Conservation (phyloP, 2,888 invertebrate species). For the Chrysotoxum bicinctum region DNA sequence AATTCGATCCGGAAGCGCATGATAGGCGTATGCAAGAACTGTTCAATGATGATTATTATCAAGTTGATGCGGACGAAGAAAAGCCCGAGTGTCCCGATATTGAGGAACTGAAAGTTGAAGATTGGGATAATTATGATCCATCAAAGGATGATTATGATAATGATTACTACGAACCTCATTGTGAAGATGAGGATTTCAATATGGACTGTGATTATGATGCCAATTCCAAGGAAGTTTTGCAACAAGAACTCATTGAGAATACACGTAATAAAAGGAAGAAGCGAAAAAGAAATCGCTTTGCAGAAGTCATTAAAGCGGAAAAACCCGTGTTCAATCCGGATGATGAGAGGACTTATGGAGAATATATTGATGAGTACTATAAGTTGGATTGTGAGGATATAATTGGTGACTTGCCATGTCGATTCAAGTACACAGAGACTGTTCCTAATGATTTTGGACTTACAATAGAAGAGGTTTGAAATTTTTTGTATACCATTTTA, state of each 20-base stretch:
- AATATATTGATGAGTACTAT: constrained; percentile 97
- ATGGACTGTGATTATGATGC: constrained; percentile 95
- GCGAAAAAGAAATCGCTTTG: constrained; percentile 88
- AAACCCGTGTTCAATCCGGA: constrained; percentile 94
- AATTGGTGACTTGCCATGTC: constrained; percentile 93
- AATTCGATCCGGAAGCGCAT: constrained; percentile 94
- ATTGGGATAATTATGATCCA: constrained; percentile 82
- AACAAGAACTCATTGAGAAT: constrained; percentile 84
- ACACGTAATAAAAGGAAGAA: constrained; percentile 84
- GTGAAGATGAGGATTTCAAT: constrained; percentile 92
- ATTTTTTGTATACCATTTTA: no score
- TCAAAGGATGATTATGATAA: constrained; percentile 84
- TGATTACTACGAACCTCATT: constrained; percentile 83
- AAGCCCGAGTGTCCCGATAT: constrained; percentile 95
- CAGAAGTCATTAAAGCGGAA: constrained; percentile 86
- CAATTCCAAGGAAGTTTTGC: constrained; percentile 82
- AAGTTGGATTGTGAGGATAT: constrained; percentile 97
- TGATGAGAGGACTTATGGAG: constrained; percentile 88
- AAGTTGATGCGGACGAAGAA: constrained; percentile 85
- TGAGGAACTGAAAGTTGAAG: constrained; percentile 82
- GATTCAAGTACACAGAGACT: constrained; percentile 96
- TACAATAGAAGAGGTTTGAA: constrained; percentile 91
- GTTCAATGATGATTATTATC: constrained; percentile 94
- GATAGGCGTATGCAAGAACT: constrained; percentile 93
- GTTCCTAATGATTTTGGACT: constrained; percentile 96